Conservation (phyloP, 2,888 invertebrate genomes). For the Pristionchus maxplancki region DNA sequence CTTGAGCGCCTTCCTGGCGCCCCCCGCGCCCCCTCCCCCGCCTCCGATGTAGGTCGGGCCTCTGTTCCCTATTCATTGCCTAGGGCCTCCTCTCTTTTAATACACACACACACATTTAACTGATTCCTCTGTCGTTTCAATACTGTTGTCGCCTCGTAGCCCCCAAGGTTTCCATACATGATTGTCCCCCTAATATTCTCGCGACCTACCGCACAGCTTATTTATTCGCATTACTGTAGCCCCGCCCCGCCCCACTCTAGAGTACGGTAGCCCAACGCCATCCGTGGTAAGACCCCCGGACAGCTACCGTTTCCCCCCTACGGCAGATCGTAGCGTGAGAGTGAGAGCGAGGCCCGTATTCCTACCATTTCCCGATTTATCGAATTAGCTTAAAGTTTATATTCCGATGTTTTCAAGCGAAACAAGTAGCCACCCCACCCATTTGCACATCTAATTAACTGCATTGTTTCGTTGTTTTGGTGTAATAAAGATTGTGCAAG, state of each 20-base stretch:
- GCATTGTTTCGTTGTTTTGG: neutral
- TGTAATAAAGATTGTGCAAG: neutral
- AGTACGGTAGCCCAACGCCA: neutral
- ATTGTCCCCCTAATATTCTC: neutral
- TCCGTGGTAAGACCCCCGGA: neutral
- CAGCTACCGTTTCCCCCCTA: neutral
- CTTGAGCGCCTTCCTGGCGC: slow-evolving; percentile 45
- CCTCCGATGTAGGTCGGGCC: slow-evolving; percentile 50
- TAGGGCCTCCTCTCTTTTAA: neutral
- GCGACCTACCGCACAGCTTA: neutral
- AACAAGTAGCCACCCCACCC: neutral
- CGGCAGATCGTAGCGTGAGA: neutral
- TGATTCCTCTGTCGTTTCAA: too few relatives aligned
- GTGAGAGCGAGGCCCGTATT: neutral
- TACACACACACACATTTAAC: too few relatives aligned
- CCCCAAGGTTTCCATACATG: too few relatives aligned
- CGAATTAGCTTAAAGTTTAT: neutral
- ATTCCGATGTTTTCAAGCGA: neutral
- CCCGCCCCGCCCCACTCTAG: neutral
- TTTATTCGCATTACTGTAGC: neutral
- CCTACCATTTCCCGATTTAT: neutral
- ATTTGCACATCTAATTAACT: neutral
- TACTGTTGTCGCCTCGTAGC: too few relatives aligned
- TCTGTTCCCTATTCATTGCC: neutral
- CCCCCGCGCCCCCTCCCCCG: slow-evolving; percentile 57